Percentiles rank a stretch among this genome's conserved stretches.
Conservation (phyloP, 2,888 invertebrate genomes). For the Rhaphigaster nebulosa region DNA sequence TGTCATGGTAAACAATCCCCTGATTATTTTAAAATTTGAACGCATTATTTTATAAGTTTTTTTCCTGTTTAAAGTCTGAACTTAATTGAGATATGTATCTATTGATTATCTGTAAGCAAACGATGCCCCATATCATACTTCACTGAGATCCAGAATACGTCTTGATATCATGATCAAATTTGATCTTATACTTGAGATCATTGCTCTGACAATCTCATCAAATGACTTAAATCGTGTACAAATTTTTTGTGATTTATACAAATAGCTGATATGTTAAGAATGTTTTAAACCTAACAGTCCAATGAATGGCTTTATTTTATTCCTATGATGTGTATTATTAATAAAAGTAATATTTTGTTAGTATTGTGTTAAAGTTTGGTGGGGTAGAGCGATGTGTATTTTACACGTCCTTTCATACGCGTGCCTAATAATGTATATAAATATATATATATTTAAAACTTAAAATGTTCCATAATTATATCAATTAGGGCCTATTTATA, state of each 20-base stretch:
- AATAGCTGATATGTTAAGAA: neutral
- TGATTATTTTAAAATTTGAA: neutral
- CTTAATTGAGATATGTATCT: neutral
- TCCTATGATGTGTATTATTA: constrained; percentile 45
- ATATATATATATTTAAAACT: constrained; percentile 53
- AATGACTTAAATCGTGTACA: constrained; percentile 23
- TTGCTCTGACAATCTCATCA: constrained; percentile 53
- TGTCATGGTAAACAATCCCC: neutral
- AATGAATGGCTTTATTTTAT: constrained; percentile 51
- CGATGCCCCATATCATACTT: no score
- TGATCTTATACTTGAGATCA: neutral
- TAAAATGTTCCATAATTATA: constrained; percentile 41
- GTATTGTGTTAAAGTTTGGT: constrained; percentile 39
- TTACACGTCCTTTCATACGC: constrained; percentile 36
- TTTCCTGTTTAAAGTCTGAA: neutral
- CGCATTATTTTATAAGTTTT: neutral
- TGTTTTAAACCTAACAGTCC: neutral
- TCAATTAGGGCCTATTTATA: constrained; percentile 47
- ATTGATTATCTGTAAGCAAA: neutral
- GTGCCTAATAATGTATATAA: constrained; percentile 59
- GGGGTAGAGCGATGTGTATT: constrained; percentile 46
- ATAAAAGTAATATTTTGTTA: neutral
- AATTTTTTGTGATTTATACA: constrained; percentile 27
- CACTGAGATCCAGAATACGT: neutral
- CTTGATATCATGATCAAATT: neutral